Base-by-base conservation (phyloP, 2,888 invertebrate genomes). In the Ellobium chinense region DNA sequence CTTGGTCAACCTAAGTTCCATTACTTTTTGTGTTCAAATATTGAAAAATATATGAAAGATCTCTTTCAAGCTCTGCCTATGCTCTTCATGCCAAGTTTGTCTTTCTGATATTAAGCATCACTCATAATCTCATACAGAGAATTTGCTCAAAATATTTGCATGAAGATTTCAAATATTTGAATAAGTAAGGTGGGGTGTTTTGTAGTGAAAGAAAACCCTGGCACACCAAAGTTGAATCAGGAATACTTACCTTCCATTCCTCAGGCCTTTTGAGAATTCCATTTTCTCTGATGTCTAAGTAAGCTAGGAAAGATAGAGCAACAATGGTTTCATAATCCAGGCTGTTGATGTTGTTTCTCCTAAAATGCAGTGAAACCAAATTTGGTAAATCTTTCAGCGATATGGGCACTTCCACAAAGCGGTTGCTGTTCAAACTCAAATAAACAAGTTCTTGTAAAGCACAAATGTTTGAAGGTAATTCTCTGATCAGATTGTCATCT, bases 271-370 rank as follows among this genome's bases (percentile, higher is more conserved):
- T 82, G 5, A 79, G 69, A 18, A 92, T 86, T n/a, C 73, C 72
- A 77, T 90, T 92, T 58, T 91, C 90, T 79, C 92, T 84, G 31
- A 92, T 85, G 85, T 92, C 92, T 85, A 92, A 87, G 69, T 88
- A 89, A n/a, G 86, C 86, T 3, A 92, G 86, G 39, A 88, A 86
- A 3, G 89, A 85, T 54, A 92, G 82, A 7, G 86, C 90, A 34
- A 91, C 77, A 5, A 92, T 81, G n/a, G 87, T 87, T 77, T 91
- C 90, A 86, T 91, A 92, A 46, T 84, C 74, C 4, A 92, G 84
- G n/a, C 63, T 75, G 5, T 68, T 79, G 14, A 92, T 87, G 29
- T 78, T 72, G 81, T 91, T 92, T 9, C 81, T 83, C 58, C 87
- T 87, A 85, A 91, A 79, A 62, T 87, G 84, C 4, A 92, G 81